A percentile compares a stretch with the other conserved stretches of the same genome.
Evolutionary conservation across 2,888 invertebrate species (phyloP).

Genomic region (Phragmatobia fuliginosa): DNA sequence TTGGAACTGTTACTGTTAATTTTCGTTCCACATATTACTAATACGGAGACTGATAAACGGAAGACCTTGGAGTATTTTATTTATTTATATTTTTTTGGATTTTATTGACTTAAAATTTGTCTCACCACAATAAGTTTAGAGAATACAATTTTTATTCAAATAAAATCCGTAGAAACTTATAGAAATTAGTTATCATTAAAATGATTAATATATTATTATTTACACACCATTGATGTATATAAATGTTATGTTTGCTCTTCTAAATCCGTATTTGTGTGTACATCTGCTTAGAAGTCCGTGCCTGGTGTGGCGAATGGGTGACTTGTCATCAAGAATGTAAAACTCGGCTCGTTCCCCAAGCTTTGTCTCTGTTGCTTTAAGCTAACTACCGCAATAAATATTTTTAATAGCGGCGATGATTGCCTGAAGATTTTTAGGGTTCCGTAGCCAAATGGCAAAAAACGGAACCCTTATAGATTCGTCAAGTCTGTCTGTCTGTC

Average conservation of each 20-base stretch:
- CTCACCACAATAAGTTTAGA: not conserved
- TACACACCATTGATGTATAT: not conserved
- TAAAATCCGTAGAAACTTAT: not conserved
- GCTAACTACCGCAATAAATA: constrained; percentile 82
- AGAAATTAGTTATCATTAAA: not conserved
- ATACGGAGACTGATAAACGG: not conserved
- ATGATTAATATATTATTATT: not conserved
- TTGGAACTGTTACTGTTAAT: not conserved
- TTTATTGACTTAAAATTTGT: constrained; percentile 8
- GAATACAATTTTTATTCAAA: not conserved
- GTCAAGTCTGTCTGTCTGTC: too few relatives aligned
- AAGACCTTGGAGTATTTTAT: constrained; percentile 1
- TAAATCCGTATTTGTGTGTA: not conserved
- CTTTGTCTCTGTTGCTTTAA: constrained; percentile 77
- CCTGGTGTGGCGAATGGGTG: constrained; percentile 75
- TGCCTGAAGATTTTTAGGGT: constrained; percentile 55
- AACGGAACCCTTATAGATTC: too few relatives aligned
- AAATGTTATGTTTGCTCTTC: too few relatives aligned
- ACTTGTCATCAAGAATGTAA: constrained; percentile 85
- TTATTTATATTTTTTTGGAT: not conserved
- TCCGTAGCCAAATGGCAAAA: too few relatives aligned
- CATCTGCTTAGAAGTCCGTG: constrained; percentile 39
- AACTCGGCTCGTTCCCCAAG: constrained; percentile 72
- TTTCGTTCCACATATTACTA: not conserved
- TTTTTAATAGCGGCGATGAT: constrained; percentile 77